Evolutionary conservation across 2,888 invertebrate genomes (phyloP).

Genomic region (Uropetala carovei): DNA sequence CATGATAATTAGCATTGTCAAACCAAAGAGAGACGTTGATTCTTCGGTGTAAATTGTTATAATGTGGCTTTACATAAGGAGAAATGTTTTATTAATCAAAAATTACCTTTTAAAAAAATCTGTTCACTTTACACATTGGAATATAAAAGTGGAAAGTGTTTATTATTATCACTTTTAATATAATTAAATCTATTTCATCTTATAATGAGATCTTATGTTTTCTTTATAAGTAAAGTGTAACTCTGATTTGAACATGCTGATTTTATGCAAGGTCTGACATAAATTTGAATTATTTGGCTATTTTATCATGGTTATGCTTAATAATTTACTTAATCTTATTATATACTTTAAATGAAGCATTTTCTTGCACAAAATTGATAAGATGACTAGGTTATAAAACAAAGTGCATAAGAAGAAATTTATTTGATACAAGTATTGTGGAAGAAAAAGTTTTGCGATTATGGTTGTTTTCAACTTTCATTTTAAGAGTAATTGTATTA

Average conservation of each 20-base stretch:
- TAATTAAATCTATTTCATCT: background rate
- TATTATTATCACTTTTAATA: background rate
- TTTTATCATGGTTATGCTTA: slow-evolving; percentile 5
- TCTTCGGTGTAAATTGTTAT: slow-evolving; percentile 33
- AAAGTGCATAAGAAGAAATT: background rate
- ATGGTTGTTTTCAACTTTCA: background rate
- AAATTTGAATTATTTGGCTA: slow-evolving; percentile 36
- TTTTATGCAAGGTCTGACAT: slow-evolving; percentile 54
- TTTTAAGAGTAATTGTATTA: slow-evolving; percentile 61
- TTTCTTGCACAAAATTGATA: slow-evolving; percentile 31
- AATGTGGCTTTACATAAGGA: background rate
- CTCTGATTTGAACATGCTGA: slow-evolving; percentile 3
- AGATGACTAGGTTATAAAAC: slow-evolving; percentile 24
- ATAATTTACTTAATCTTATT: slow-evolving; percentile 33
- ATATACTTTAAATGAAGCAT: slow-evolving; percentile 2
- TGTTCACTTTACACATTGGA: background rate
- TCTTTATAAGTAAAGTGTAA: background rate
- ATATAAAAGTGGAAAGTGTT: background rate
- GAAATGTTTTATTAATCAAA: background rate
- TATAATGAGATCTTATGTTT: background rate
- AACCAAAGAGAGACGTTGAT: slow-evolving; percentile 52
- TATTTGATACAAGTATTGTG: slow-evolving; percentile 12
- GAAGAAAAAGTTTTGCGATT: background rate
- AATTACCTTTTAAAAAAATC: background rate
- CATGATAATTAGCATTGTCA: slow-evolving; percentile 58